phyloP scores from a whole-genome alignment of 1,140 invertebrate species.

The Kradibia gibbosae region DNA sequence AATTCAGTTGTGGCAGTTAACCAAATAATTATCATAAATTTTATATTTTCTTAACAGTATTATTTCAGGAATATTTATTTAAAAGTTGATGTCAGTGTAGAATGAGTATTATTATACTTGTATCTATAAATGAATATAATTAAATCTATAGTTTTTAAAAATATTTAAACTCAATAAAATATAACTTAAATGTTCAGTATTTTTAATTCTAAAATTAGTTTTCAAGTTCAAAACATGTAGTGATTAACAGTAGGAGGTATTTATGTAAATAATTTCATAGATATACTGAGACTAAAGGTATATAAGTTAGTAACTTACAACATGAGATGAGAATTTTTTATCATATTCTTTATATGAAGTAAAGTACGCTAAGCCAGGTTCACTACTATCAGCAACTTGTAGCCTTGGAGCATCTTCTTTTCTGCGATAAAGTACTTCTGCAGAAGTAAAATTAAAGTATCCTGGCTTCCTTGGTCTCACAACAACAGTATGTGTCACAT shows the following conservation, averaged over 20 bases:
- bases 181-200: too few species aligned
- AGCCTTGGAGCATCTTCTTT: constrained; percentile 84
- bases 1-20: too few species aligned
- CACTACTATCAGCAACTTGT: constrained; percentile 91
- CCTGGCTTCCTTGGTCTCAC: constrained; percentile 91
- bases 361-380: constrained; percentile 97
- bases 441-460: constrained; percentile 97
- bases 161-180: too few species aligned
- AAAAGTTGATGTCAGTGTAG: too few species aligned
- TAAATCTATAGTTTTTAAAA: too few species aligned
- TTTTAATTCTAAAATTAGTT: constrained; percentile 32
- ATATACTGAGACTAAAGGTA: not conserved
- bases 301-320: constrained; percentile 75
- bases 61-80: too few species aligned
- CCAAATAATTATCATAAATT: too few species aligned
- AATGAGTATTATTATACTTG: too few species aligned
- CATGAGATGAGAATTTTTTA: constrained; percentile 97
- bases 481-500: constrained; percentile 95
- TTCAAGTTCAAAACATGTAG: constrained; percentile 31
- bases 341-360: constrained; percentile 97
- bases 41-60: too few species aligned
- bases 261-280: not conserved
- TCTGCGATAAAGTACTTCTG: constrained; percentile 90
- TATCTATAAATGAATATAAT: too few species aligned
- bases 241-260: not conserved